Evolutionary conservation across 1,140 invertebrate genomes (phyloP).

Genomic region (Lordiphosa stackelbergi): DNA sequence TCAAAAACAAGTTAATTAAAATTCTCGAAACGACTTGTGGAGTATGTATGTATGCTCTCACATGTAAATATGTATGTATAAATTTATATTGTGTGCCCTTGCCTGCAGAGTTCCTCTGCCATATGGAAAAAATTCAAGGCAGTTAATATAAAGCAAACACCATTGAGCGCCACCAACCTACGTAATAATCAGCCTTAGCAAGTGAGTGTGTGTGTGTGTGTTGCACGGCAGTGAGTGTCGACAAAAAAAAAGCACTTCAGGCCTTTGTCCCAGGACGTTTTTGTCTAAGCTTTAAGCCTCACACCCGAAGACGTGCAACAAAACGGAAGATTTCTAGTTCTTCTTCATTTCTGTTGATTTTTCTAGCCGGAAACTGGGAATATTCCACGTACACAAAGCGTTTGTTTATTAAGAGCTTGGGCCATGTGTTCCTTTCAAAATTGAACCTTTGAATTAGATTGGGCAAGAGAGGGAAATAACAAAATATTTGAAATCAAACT

Average conservation of each 20-base stretch:
- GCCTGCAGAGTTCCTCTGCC: constrained; percentile 27
- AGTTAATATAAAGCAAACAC: constrained; percentile 55
- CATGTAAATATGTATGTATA: constrained; percentile 28
- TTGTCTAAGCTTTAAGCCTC: constrained; percentile 63
- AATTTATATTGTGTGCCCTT: constrained; percentile 51
- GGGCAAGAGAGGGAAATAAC: background rate
- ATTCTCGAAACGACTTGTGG: constrained; percentile 56
- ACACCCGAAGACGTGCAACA: constrained; percentile 24
- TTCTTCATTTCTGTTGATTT: constrained; percentile 1
- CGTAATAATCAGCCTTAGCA: constrained; percentile 49
- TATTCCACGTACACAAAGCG: constrained; percentile 1
- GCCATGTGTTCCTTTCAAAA: background rate
- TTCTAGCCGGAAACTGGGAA: constrained; percentile 8
- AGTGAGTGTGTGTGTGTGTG: constrained; percentile 20
- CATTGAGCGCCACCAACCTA: constrained; percentile 33
- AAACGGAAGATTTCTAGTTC: constrained; percentile 5
- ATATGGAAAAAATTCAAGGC: constrained; percentile 25
- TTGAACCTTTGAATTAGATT: background rate
- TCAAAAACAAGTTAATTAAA: constrained; percentile 68
- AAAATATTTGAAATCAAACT: constrained; percentile 5
- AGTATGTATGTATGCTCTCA: constrained; percentile 4
- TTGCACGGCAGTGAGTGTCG: constrained; percentile 58
- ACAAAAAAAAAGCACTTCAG: constrained; percentile 57
- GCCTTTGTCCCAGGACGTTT: constrained; percentile 54
- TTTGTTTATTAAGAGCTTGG: constrained; percentile 1